phyloP scores from a whole-genome alignment of 2,888 invertebrate genomes.

The Holacanthella duospinosa region DNA sequence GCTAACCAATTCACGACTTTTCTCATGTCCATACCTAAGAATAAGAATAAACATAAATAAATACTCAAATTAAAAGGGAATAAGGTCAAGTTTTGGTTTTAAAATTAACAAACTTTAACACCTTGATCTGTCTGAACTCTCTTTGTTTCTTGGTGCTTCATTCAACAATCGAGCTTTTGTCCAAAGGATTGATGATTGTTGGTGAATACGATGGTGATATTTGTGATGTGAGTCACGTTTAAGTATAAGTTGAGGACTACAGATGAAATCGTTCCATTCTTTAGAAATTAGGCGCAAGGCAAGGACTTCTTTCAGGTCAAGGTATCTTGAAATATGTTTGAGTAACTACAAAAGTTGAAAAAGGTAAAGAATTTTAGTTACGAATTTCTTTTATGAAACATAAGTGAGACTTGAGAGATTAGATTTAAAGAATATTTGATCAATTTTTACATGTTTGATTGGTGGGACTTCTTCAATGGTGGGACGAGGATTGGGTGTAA shows the following conservation, averaged over 20 bases:
- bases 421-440: too few relatives aligned
- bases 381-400: too few relatives aligned
- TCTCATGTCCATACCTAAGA: background rate
- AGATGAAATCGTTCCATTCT: background rate
- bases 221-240: too few relatives aligned
- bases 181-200: background rate
- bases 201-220: too few relatives aligned
- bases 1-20: background rate
- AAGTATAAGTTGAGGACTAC: too few relatives aligned
- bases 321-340: background rate
- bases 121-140: background rate
- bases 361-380: background rate
- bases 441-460: too few relatives aligned
- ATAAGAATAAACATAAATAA: background rate
- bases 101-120: too few relatives aligned
- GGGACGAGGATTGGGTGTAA: too few relatives aligned
- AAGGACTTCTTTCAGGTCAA: background rate
- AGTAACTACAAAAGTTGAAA: background rate
- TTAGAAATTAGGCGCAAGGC: background rate
- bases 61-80: background rate
- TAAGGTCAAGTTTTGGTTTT: background rate
- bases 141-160: background rate
- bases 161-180: background rate
- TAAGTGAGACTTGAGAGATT: too few relatives aligned
- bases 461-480: too few relatives aligned